A percentile compares a stretch with the other conserved stretches of the same genome.
Evolutionary conservation across 2,113 vertebrate species (phyloP).

Genomic region (Sisor rabdophorus): DNA sequence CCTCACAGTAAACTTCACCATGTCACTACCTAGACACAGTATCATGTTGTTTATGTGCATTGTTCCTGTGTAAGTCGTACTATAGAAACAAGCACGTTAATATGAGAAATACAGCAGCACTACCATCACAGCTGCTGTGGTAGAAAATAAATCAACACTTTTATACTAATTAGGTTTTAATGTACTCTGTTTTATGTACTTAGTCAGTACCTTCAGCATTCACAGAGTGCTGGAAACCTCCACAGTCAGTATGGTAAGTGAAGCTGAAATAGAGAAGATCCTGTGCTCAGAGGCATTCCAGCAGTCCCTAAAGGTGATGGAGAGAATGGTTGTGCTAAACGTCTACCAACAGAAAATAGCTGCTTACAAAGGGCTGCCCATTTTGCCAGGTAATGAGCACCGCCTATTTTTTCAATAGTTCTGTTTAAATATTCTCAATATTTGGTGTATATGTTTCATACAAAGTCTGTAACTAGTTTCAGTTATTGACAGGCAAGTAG

Average conservation of each 20-base stretch:
- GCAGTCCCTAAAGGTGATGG: constrained; percentile 77
- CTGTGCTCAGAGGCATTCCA: constrained; percentile 74
- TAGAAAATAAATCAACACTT: neutral
- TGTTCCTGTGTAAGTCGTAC: neutral
- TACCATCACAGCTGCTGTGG: neutral
- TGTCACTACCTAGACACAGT: neutral
- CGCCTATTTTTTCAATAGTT: too few species aligned
- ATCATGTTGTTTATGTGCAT: neutral
- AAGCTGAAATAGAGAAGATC: constrained; percentile 60
- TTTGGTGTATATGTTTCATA: neutral
- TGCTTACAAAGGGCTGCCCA: constrained; percentile 77
- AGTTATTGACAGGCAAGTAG: too few species aligned
- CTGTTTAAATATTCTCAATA: neutral
- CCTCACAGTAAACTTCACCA: neutral
- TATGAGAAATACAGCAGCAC: neutral
- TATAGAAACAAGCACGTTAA: neutral
- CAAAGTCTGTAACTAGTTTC: neutral
- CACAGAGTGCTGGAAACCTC: constrained; percentile 58
- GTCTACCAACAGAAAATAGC: constrained; percentile 79
- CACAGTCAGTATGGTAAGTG: constrained; percentile 54
- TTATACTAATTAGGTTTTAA: neutral
- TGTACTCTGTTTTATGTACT: neutral
- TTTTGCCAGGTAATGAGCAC: constrained; percentile 69
- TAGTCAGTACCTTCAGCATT: constrained; percentile 64
- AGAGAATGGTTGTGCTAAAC: constrained; percentile 79